phyloP scores from a whole-genome alignment of 2,113 vertebrate genomes.

The Orcinus orca region DNA sequence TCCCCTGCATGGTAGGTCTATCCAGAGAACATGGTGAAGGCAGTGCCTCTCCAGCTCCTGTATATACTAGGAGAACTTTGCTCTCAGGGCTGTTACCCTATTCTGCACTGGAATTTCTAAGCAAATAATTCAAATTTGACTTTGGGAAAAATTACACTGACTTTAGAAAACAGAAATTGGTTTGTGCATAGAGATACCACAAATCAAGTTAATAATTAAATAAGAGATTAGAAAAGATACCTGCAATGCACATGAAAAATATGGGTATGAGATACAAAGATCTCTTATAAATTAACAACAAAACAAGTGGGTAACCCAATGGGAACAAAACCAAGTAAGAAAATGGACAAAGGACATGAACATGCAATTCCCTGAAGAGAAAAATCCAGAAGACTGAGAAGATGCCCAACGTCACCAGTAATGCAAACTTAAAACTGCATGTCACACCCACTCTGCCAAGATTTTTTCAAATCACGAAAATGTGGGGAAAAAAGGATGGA shows the following conservation, averaged over 20 bases:
- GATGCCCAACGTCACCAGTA: no score
- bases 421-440: background rate
- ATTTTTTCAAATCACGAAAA: background rate
- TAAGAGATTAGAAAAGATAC: background rate
- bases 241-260: background rate
- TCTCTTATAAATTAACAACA: background rate
- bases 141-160: background rate
- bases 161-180: background rate
- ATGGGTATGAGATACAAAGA: background rate
- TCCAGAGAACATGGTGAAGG: background rate
- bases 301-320: background rate
- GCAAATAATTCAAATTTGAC: background rate
- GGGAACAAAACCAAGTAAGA: background rate
- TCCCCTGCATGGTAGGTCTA: background rate
- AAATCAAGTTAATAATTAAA: background rate
- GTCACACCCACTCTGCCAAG: background rate
- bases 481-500: background rate
- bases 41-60: rapidly evolving
- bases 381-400: background rate
- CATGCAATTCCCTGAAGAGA: background rate
- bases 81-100: background rate
- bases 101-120: background rate
- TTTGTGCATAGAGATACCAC: background rate
- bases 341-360: background rate
- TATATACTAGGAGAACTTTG: background rate